A percentile compares a stretch with the other conserved stretches of the same genome.
phyloP scores from a whole-genome alignment of 2,888 invertebrate genomes.

The Gortyna flavago region DNA sequence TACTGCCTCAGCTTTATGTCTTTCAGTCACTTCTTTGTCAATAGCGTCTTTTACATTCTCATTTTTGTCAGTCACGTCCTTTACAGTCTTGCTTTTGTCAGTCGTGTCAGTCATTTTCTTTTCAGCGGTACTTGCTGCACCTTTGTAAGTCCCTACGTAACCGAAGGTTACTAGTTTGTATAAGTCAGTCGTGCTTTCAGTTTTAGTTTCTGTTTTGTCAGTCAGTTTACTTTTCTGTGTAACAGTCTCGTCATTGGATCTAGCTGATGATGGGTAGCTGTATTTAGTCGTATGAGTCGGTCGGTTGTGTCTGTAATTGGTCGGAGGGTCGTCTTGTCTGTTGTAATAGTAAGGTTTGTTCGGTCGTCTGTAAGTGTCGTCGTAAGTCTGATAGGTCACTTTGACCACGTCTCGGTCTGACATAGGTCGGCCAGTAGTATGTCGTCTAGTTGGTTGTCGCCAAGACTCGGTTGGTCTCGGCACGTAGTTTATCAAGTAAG shows the following conservation, averaged over 20 bases:
- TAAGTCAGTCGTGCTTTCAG: slow-evolving; percentile 78
- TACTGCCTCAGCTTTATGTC: slow-evolving; percentile 70
- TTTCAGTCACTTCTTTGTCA: slow-evolving; percentile 59
- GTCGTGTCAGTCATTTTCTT: slow-evolving; percentile 38
- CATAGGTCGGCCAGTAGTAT: slow-evolving; percentile 57
- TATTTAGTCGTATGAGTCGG: slow-evolving; percentile 75
- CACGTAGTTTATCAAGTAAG: slow-evolving; percentile 89
- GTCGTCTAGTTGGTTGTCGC: slow-evolving; percentile 83
- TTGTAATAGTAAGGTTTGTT: slow-evolving; percentile 83
- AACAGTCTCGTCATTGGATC: slow-evolving; percentile 80
- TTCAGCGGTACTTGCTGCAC: slow-evolving; percentile 68
- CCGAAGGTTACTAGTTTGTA: slow-evolving; percentile 88
- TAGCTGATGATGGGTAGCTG: slow-evolving; percentile 79
- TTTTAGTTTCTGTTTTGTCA: slow-evolving; percentile 63
- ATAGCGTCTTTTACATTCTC: slow-evolving; percentile 41
- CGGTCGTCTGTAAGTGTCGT: slow-evolving; percentile 86
- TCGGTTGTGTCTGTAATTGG: slow-evolving; percentile 76
- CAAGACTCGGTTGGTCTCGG: slow-evolving; percentile 87
- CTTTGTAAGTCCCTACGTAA: slow-evolving; percentile 87
- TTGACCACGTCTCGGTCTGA: slow-evolving; percentile 85
- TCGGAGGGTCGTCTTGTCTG: slow-evolving; percentile 74
- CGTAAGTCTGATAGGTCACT: slow-evolving; percentile 87
- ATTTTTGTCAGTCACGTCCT: slow-evolving; percentile 44
- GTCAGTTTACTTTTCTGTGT: slow-evolving; percentile 57
- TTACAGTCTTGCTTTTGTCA: slow-evolving; percentile 50